phyloP scores from a whole-genome alignment of 2,888 invertebrate genomes.

The Oxyteleia sp. region DNA sequence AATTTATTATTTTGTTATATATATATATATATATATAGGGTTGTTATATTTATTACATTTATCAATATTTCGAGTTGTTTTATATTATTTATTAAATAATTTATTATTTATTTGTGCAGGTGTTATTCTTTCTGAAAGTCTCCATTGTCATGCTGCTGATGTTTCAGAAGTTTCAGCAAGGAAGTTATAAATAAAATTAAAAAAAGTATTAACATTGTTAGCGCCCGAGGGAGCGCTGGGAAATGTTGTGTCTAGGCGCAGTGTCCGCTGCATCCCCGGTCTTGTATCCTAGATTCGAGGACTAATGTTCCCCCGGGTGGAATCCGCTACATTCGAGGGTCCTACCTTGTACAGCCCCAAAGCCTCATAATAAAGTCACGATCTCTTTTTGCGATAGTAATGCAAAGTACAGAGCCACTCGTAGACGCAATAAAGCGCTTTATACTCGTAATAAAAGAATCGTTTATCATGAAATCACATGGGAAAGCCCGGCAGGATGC shows the following conservation, averaged over 20 bases:
- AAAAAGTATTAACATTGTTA: constrained; percentile 34
- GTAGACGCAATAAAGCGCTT: constrained; percentile 80
- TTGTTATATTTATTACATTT: too few relatives aligned
- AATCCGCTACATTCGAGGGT: constrained; percentile 75
- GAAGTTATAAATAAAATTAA: constrained; percentile 31
- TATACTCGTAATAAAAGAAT: constrained; percentile 83
- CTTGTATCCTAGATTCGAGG: constrained; percentile 79
- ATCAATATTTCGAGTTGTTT: too few relatives aligned
- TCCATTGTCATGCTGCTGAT: too few relatives aligned
- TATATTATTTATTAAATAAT: too few relatives aligned
- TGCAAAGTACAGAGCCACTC: constrained; percentile 75
- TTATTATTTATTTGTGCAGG: too few relatives aligned
- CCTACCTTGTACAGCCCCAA: constrained; percentile 62
- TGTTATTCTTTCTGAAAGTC: too few relatives aligned
- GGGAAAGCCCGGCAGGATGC: constrained; percentile 62
- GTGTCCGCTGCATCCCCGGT: constrained; percentile 37
- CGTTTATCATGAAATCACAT: constrained; percentile 82
- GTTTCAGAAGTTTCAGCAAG: too few relatives aligned
- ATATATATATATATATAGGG: too few relatives aligned
- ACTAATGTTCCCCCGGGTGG: constrained; percentile 83
- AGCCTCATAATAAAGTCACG: constrained; percentile 82
- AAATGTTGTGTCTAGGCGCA: constrained; percentile 65
- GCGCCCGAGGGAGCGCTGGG: constrained; percentile 48
- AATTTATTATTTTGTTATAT: too few relatives aligned
- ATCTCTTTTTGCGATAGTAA: constrained; percentile 82